Evolutionary conservation across 2,113 vertebrate genomes (phyloP).

Genomic region (Rutilus rutilus): DNA sequence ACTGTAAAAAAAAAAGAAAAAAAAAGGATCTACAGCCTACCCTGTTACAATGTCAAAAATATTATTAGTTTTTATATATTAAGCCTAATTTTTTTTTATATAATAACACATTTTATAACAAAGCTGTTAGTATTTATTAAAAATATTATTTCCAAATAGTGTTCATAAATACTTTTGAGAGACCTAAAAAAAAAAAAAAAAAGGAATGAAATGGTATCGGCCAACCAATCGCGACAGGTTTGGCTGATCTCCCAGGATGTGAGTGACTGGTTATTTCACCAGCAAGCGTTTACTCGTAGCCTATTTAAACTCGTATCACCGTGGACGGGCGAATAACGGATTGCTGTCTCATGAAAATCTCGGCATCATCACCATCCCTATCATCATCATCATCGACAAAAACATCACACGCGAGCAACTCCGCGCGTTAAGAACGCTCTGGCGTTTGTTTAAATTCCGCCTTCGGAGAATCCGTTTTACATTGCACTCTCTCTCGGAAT

Average conservation of each 20-base stretch:
- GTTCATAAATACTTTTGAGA: background rate
- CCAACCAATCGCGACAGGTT: constrained; percentile 64
- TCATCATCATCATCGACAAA: background rate
- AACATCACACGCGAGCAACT: background rate
- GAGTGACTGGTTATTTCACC: constrained; percentile 57
- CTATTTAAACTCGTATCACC: constrained; percentile 70
- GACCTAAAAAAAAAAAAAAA: constrained; percentile 11
- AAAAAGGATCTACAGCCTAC: no score
- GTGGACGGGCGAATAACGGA: constrained; percentile 59
- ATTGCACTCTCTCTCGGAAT: constrained; percentile 23
- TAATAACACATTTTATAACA: background rate
- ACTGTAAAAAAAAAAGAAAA: no score
- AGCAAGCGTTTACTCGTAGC: constrained; percentile 61
- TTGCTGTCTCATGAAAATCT: constrained; percentile 50
- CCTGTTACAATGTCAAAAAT: no score
- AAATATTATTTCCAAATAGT: background rate
- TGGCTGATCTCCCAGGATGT: constrained; percentile 38
- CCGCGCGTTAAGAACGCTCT: background rate
- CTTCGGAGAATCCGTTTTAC: background rate
- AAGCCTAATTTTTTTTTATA: no score
- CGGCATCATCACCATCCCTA: background rate
- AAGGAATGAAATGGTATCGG: background rate
- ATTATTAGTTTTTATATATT: no score
- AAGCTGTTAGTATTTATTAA: background rate
- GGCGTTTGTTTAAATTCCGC: background rate